Base-by-base conservation (phyloP, 2,797 vertebrate species). In the Sebastes melanostomus region DNA sequence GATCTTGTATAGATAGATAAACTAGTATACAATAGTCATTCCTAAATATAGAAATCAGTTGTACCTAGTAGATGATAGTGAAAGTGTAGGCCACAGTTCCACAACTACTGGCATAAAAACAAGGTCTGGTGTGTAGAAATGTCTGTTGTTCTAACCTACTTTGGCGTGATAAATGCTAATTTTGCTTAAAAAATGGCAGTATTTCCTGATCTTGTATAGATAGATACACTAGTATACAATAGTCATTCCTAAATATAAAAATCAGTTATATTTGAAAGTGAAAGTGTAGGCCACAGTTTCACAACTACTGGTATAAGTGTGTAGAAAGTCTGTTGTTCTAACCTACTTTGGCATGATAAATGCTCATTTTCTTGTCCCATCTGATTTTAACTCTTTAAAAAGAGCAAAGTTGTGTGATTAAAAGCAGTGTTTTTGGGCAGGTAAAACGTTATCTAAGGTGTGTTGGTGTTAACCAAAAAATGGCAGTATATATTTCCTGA, bases 401-500 rank as follows among this genome's bases (percentile, higher is more conserved):
- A 8, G 0, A 29, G 25, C 36, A 38, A 7, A 14, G 1, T 38
- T 75, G 3, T 6, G 1, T 1, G 1, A 8, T 55, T 65, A 38
- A 75, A 80, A 38, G 1, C 9, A 5, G 9, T 42, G 22, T 85
- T 83, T 74, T 11, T 0, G 20, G 9, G 14, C 36, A 77, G 78
- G 27, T 84, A 78, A 73, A 68, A 6, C 4, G 12, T 8, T 5
- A 6, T 66, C 27, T 63, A 61, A 42, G 74, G 66, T 84, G 61
- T 63, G 50, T 34, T 46, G 36, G 22, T 63, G 66, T 71, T 77
- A 82, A 42, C 89, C 88, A 91, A 92, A 92, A 81, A 81, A 93
- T 92, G 89, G 92, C 89, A 91, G 89, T 78, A 16, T 42, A 6
- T 42, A 87, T 90, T 94, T 92, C 92, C 93, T 86, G 88, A 75